Evolutionary conservation across 2,888 invertebrate genomes (phyloP).

Genomic region (Theretra japonica): DNA sequence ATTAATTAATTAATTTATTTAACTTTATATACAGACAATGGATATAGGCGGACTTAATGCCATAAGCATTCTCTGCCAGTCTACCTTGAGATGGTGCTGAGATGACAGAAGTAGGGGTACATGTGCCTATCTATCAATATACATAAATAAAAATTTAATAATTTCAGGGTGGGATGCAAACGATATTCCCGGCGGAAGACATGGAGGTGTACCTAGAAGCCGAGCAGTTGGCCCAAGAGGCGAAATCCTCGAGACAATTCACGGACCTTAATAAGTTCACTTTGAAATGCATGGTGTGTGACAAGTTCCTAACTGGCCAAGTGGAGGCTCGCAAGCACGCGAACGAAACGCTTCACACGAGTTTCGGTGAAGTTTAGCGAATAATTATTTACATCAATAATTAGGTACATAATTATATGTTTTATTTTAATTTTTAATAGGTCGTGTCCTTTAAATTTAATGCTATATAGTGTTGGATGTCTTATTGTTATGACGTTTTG

Average conservation of each 20-base stretch:
- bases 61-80: too few species aligned
- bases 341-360: conserved; percentile 91
- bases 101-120: too few species aligned
- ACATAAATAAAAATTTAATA: too few species aligned
- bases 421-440: conserved; percentile 34
- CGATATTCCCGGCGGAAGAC: conserved; percentile 92
- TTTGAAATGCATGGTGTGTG: conserved; percentile 92
- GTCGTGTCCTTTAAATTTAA: conserved; percentile 45
- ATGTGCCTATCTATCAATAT: too few species aligned
- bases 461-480: not conserved
- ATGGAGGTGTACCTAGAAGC: conserved; percentile 90
- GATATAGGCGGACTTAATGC: too few species aligned
- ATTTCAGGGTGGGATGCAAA: conserved; percentile 88
- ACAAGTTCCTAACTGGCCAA: conserved; percentile 90
- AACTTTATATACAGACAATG: too few species aligned
- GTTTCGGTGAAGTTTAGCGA: conserved; percentile 90
- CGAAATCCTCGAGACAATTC: conserved; percentile 94
- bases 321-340: conserved; percentile 94
- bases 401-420: conserved; percentile 30
- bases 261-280: conserved; percentile 95
- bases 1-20: too few species aligned
- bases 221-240: conserved; percentile 93
- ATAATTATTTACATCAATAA: conserved; percentile 29
- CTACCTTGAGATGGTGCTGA: too few species aligned
- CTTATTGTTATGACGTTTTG: not conserved